Base-by-base conservation (phyloP, 2,888 invertebrate genomes). In the Aplocera efformata region DNA sequence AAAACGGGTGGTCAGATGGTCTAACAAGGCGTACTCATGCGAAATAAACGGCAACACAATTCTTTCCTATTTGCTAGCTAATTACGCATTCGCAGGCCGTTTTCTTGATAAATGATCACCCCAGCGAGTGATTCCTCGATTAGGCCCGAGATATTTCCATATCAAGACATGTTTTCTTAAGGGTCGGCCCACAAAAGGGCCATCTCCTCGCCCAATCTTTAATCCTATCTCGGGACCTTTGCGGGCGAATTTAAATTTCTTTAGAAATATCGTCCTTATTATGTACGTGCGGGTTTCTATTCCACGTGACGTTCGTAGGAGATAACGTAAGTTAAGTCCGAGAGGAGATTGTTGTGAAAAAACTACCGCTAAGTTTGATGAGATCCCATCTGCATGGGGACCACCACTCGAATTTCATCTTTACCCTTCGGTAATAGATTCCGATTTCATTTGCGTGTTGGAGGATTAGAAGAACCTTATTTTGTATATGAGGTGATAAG, bases 401-500 rank as follows among this genome's bases (percentile, higher is more conserved):
- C 33, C 36, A 49, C 32, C 67, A 60, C 59, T 63, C 67, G 56
- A 85, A 71, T 75, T 71, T 83, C 70, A 62, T 63, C 82, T 71
- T 60, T 84, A 76, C 48, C 21, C 48, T 50, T 42, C 29, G 31
- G 36, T 34, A 50, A 50, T 72, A 84, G 66, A 71, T 68, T 63
- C 46, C 40, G 36, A 55, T 75, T 66, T 80, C 50, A 68, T 54
- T 47, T 56, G 63, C 33, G 43, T 42, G 45, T 38, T 60, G 46
- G 45, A 26, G 82, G 85, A 88, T 88, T 86, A 86, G 80, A 76
- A 76, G 65, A 80, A 80, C 86, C 82, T 86, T 88, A 86, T 85
- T 88, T 86, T 88, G 88, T 88, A 85, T 85, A 85, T 84, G 85
- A 86, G 81, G 88, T 86, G 88, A 88, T 88, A 88, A 86, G 88